Conservation (phyloP, 2,113 vertebrate genomes). For the Typhlomys cinereus region DNA sequence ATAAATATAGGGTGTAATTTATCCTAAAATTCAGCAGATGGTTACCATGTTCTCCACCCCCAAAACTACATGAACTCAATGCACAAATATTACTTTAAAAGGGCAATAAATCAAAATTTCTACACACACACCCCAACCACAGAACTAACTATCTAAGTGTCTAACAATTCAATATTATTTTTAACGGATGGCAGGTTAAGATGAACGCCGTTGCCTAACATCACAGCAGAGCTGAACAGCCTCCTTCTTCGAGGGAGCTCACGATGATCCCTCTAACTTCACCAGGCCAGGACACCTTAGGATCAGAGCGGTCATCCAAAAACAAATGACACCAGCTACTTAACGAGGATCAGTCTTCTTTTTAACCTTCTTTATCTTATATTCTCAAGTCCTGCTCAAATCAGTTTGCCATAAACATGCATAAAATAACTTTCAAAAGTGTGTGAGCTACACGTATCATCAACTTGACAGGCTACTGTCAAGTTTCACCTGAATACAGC, state of each 20-base stretch:
- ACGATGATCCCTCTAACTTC: neutral
- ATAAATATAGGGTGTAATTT: conserved; percentile 28
- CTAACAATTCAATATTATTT: conserved; percentile 10
- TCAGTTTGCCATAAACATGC: conserved; percentile 20
- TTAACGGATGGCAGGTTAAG: neutral
- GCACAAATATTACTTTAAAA: conserved; percentile 44
- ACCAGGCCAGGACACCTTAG: neutral
- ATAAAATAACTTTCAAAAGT: conserved; percentile 22
- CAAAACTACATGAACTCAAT: conserved; percentile 13
- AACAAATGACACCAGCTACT: neutral
- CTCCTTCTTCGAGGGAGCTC: no score
- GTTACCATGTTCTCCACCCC: conserved; percentile 3
- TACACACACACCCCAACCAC: neutral
- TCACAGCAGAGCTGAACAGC: neutral
- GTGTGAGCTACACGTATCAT: conserved; percentile 29
- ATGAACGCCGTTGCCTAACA: neutral
- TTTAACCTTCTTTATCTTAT: neutral
- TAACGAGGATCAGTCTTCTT: neutral
- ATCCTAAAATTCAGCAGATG: conserved; percentile 45
- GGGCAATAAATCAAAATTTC: conserved; percentile 50
- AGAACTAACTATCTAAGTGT: neutral
- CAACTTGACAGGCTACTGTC: conserved; percentile 2
- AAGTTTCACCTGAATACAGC: neutral
- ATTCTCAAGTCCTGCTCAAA: neutral
- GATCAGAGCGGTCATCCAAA: neutral